These are phyloP conservation scores for Plestiodon gilberti DNA, from an alignment of 2,113 vertebrate species.

Conservation along the genomic window DNA sequence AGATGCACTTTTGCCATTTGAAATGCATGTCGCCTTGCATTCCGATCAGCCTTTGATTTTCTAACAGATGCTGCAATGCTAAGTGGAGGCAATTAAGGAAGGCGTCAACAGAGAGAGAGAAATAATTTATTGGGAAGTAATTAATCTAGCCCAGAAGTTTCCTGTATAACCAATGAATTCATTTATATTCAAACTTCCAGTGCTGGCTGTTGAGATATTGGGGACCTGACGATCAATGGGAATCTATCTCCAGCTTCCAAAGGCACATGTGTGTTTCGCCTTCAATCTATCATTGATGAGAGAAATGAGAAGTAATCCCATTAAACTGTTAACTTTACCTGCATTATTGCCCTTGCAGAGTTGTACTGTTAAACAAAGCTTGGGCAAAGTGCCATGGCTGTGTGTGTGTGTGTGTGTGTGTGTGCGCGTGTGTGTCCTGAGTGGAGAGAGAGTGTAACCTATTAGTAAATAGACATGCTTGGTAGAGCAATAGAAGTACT, in stretches of 20 bases:
- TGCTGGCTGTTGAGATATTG: slow-evolving; percentile 26
- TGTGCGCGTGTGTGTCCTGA: slow-evolving; percentile 10
- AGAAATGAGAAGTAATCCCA: slow-evolving; percentile 56
- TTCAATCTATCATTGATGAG: slow-evolving; percentile 67
- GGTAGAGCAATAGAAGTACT: slow-evolving; percentile 47
- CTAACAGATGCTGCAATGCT: slow-evolving; percentile 36
- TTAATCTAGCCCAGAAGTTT: slow-evolving; percentile 57
- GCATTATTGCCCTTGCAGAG: slow-evolving; percentile 54
- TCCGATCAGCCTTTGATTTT: slow-evolving; percentile 54
- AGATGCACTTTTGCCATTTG: slow-evolving; percentile 24
- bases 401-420: background rate
- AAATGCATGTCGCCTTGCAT: slow-evolving; percentile 47
- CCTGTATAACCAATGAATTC: slow-evolving; percentile 58
- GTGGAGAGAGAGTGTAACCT: slow-evolving; percentile 39
- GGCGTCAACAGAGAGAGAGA: slow-evolving; percentile 52
- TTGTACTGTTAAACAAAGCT: slow-evolving; percentile 33
- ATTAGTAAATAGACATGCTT: slow-evolving; percentile 61
- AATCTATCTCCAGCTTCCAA: slow-evolving; percentile 16
- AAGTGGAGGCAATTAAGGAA: slow-evolving; percentile 60
- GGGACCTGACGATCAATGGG: slow-evolving; percentile 46
- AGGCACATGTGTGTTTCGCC: slow-evolving; percentile 4
- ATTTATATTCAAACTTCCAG: slow-evolving; percentile 47
- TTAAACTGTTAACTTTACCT: slow-evolving; percentile 66
- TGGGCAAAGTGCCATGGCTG: slow-evolving; percentile 36
- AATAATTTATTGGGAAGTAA: slow-evolving; percentile 66